phyloP scores from a whole-genome alignment of 1,140 invertebrate genomes.

The Neodiprion virginianus region DNA sequence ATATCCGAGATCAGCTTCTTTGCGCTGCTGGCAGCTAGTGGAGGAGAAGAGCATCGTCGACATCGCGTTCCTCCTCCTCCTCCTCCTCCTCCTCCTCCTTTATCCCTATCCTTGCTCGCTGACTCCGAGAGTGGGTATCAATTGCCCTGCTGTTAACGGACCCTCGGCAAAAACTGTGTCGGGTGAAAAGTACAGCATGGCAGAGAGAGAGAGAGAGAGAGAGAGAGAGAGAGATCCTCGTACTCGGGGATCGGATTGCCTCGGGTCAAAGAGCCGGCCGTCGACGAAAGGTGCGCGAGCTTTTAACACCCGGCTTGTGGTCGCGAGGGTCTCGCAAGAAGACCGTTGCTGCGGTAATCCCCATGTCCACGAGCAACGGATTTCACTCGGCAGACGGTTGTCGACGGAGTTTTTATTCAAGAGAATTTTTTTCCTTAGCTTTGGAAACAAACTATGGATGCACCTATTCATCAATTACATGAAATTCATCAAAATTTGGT shows the following conservation, averaged over 20 bases:
- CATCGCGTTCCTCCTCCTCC: no score
- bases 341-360: not conserved
- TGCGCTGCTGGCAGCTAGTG: slow-evolving; percentile 17
- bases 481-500: no score
- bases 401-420: not conserved
- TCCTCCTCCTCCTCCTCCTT: not conserved
- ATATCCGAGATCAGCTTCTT: slow-evolving; percentile 30
- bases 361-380: not conserved
- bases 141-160: not conserved
- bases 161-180: no score
- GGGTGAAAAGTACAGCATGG: slow-evolving; percentile 2
- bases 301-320: not conserved
- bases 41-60: no score
- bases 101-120: not conserved
- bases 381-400: not conserved
- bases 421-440: no score
- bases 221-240: slow-evolving; percentile 29
- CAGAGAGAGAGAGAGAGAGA: slow-evolving; percentile 16
- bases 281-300: not conserved
- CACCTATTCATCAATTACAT: no score
- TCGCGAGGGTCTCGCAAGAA: not conserved
- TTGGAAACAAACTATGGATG: no score
- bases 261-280: slow-evolving; percentile 3
- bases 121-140: not conserved
- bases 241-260: slow-evolving; percentile 12